Conservation (phyloP, 2,888 invertebrate species). For the Glaucopsyche alexis region DNA sequence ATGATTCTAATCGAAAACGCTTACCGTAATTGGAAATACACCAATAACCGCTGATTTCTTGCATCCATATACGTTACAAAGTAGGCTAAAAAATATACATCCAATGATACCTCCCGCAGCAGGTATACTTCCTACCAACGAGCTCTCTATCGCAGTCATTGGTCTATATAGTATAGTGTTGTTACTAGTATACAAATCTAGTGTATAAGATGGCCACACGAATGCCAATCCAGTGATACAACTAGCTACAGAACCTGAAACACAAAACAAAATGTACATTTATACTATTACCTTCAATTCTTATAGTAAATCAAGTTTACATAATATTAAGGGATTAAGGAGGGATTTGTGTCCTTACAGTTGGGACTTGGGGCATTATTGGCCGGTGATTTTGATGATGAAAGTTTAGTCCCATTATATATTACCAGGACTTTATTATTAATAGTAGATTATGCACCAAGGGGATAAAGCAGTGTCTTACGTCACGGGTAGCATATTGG, state of each 20-base stretch:
- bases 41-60: conserved; percentile 74
- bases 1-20: conserved; percentile 36
- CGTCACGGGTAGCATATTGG: no score
- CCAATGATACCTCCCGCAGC: conserved; percentile 76
- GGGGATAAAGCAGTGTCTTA: no score
- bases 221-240: conserved; percentile 58
- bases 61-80: conserved; percentile 75
- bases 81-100: conserved; percentile 64
- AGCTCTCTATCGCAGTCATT: conserved; percentile 69
- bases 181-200: conserved; percentile 60
- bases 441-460: no score
- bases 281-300: neutral
- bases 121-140: conserved; percentile 78
- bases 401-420: no score
- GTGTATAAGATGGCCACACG: conserved; percentile 81
- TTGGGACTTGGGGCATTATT: no score
- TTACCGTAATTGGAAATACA: conserved; percentile 71
- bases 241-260: conserved; percentile 57
- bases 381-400: no score
- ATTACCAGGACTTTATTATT: no score
- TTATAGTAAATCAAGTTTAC: neutral
- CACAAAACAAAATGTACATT: neutral
- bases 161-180: conserved; percentile 64
- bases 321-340: neutral
- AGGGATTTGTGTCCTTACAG: neutral